phyloP scores from a whole-genome alignment of 2,888 invertebrate species.

The Eutolmus rufibarbis region DNA sequence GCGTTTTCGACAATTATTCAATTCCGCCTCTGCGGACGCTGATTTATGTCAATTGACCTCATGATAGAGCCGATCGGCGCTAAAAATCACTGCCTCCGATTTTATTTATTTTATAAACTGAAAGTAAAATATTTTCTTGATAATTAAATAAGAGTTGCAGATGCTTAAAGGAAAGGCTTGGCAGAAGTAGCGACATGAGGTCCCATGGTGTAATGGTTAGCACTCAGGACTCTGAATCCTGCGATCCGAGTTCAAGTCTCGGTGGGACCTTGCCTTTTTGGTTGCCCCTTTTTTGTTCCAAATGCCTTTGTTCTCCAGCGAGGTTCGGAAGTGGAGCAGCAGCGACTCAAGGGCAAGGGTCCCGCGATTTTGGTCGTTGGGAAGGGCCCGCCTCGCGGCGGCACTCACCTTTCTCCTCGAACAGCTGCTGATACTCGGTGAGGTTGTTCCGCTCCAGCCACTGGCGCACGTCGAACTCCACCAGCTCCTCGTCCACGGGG shows the following conservation, averaged over 20 bases:
- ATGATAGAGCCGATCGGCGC: not conserved
- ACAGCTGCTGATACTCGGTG: slow-evolving; percentile 73
- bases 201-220: slow-evolving; percentile 66
- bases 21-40: too few species aligned
- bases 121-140: not conserved
- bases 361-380: not conserved
- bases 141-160: not conserved
- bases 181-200: not conserved
- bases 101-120: not conserved
- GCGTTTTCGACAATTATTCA: too few species aligned
- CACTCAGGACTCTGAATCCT: slow-evolving; percentile 67
- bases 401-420: slow-evolving; percentile 75
- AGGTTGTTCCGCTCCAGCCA: slow-evolving; percentile 81
- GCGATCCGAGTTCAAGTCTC: slow-evolving; percentile 65
- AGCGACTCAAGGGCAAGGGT: not conserved
- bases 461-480: slow-evolving; percentile 71
- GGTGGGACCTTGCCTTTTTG: slow-evolving; percentile 59
- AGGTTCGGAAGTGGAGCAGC: not conserved
- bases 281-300: too few species aligned
- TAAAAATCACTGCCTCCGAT: not conserved
- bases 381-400: not conserved
- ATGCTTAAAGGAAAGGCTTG: not conserved
- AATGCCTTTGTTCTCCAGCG: not conserved
- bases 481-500: slow-evolving; percentile 60
- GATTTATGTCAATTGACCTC: too few species aligned